Percentiles rank a stretch among this genome's conserved stretches.
Conservation (phyloP, 2,888 invertebrate species). For the Epinotia brunnichana region DNA sequence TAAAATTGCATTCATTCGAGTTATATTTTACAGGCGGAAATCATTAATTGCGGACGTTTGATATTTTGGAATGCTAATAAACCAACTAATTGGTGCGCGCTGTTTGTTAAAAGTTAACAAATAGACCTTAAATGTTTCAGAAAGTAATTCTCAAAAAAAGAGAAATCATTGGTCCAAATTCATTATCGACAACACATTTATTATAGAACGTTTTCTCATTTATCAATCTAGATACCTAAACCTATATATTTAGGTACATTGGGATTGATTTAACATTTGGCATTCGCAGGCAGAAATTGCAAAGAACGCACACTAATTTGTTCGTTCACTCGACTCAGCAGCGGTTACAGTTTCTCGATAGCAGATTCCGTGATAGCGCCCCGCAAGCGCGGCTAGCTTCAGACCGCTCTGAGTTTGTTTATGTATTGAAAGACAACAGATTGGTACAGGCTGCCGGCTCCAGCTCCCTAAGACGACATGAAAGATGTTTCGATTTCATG, state of each 20-base stretch:
- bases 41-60: constrained; percentile 2
- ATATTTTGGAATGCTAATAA: neutral
- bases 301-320: neutral
- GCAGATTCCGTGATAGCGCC: constrained; percentile 45
- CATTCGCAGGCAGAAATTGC: too few species aligned
- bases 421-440: constrained; percentile 82
- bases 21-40: neutral
- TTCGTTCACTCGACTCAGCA: neutral
- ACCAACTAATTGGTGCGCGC: neutral
- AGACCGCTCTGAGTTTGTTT: constrained; percentile 77
- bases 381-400: constrained; percentile 72
- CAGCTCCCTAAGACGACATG: constrained; percentile 68
- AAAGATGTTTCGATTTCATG: constrained; percentile 58
- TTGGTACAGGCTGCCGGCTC: constrained; percentile 76
- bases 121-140: neutral
- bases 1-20: constrained; percentile 36
- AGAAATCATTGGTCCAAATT: too few species aligned
- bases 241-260: neutral
- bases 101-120: neutral
- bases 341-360: constrained; percentile 10
- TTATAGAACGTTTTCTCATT: too few species aligned
- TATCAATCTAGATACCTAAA: neutral
- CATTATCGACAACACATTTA: too few species aligned
- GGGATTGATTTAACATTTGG: too few species aligned
- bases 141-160: neutral